Conservation (phyloP, 2,888 invertebrate genomes). For the Tryphoninae sp. region DNA sequence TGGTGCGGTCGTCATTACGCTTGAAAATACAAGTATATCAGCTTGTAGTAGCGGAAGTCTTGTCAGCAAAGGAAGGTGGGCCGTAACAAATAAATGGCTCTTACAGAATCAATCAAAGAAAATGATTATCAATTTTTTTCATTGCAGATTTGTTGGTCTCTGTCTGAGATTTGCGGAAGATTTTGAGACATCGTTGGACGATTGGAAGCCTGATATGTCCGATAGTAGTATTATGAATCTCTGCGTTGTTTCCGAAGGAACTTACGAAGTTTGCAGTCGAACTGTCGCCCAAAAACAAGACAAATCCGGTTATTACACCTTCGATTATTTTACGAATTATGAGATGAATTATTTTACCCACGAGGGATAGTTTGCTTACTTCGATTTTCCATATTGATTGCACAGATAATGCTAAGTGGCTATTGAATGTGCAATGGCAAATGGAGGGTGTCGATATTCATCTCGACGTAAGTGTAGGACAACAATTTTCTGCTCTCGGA, state of each 20-base stretch:
- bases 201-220: constrained; percentile 96
- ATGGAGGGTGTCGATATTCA: constrained; percentile 99
- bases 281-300: constrained; percentile 93
- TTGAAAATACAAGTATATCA: constrained; percentile 97
- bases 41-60: constrained; percentile 98
- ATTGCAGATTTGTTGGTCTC: constrained; percentile 89
- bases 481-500: constrained; percentile 95
- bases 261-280: constrained; percentile 97
- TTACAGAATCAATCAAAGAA: background rate
- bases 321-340: constrained; percentile 9
- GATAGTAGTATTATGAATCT: constrained; percentile 92
- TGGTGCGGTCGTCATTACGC: constrained; percentile 96
- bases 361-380: constrained; percentile 15
- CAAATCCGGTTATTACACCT: constrained; percentile 83
- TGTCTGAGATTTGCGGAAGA: constrained; percentile 98
- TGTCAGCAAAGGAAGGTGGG: constrained; percentile 90
- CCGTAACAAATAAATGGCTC: constrained; percentile 23
- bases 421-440: constrained; percentile 98
- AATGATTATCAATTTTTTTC: too few species aligned
- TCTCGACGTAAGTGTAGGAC: constrained; percentile 97
- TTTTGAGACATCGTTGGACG: constrained; percentile 97
- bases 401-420: constrained; percentile 97
- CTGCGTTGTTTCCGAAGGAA: constrained; percentile 99
- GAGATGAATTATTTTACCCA: background rate
- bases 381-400: constrained; percentile 40